phyloP scores from a whole-genome alignment of 2,888 invertebrate species.

The Drosophila demipolita region DNA sequence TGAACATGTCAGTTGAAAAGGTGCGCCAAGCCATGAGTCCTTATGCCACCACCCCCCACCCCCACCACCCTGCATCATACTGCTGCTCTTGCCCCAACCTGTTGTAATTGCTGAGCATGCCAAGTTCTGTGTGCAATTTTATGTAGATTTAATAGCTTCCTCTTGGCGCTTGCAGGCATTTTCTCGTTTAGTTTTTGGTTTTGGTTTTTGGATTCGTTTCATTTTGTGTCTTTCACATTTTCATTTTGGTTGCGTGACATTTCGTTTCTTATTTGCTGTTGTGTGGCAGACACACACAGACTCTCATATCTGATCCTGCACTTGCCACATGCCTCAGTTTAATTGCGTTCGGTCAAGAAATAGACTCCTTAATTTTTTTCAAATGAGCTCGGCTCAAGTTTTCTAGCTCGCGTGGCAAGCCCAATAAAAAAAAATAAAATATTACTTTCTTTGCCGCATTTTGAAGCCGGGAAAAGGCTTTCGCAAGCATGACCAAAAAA shows the following conservation, averaged over 20 bases:
- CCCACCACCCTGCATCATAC: too few relatives aligned
- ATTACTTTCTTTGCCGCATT: conserved; percentile 24
- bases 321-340: background rate
- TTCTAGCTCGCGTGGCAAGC: conserved; percentile 55
- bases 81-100: conserved; percentile 43
- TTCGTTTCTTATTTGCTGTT: conserved; percentile 36
- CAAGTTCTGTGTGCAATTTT: conserved; percentile 76
- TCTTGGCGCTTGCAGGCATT: conserved; percentile 58
- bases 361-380: conserved; percentile 64
- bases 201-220: conserved; percentile 28
- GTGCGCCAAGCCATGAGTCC: conserved; percentile 52
- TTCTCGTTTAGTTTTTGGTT: conserved; percentile 8
- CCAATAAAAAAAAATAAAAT: conserved; percentile 9
- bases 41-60: background rate
- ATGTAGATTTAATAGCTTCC: conserved; percentile 81
- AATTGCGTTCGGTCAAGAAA: conserved; percentile 45
- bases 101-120: conserved; percentile 80
- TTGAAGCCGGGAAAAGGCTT: conserved; percentile 40
- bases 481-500: conserved; percentile 64
- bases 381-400: conserved; percentile 30
- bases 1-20: conserved; percentile 76
- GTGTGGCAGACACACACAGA: conserved; percentile 36
- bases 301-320: conserved; percentile 23
- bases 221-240: conserved; percentile 71
- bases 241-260: conserved; percentile 75